Conservation (phyloP, 1,140 invertebrate genomes). For the Maniola jurtina region DNA sequence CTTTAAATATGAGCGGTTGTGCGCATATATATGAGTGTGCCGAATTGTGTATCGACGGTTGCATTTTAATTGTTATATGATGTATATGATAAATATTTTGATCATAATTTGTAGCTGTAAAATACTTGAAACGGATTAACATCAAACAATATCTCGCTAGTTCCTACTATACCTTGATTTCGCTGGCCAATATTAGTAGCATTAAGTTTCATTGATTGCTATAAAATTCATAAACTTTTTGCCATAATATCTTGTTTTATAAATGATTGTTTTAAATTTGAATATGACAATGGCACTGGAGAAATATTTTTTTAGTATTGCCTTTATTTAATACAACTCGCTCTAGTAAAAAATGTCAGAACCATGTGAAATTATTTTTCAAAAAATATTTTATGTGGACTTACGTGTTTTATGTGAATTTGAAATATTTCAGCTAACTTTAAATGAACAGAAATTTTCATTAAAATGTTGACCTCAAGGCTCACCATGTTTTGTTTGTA, state of each 20-base stretch:
- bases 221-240: neutral
- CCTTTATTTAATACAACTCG: neutral
- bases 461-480: neutral
- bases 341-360: no score
- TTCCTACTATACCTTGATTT: constrained; percentile 36
- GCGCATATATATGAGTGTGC: constrained; percentile 43
- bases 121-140: constrained; percentile 41
- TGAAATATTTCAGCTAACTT: no score
- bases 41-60: constrained; percentile 45
- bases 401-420: no score
- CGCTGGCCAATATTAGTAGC: neutral
- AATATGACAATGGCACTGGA: constrained; percentile 3
- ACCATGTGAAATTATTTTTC: no score
- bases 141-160: constrained; percentile 48
- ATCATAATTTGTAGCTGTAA: constrained; percentile 37
- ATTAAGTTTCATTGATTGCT: neutral
- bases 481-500: neutral
- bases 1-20: constrained; percentile 64
- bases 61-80: constrained; percentile 46
- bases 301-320: neutral
- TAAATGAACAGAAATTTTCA: no score
- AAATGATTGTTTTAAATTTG: neutral
- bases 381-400: no score
- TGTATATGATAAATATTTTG: constrained; percentile 33
- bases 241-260: neutral